These are phyloP conservation scores for Hypsibius dujardini DNA, from an alignment of 1,140 invertebrate species.

Conservation along the genomic window DNA sequence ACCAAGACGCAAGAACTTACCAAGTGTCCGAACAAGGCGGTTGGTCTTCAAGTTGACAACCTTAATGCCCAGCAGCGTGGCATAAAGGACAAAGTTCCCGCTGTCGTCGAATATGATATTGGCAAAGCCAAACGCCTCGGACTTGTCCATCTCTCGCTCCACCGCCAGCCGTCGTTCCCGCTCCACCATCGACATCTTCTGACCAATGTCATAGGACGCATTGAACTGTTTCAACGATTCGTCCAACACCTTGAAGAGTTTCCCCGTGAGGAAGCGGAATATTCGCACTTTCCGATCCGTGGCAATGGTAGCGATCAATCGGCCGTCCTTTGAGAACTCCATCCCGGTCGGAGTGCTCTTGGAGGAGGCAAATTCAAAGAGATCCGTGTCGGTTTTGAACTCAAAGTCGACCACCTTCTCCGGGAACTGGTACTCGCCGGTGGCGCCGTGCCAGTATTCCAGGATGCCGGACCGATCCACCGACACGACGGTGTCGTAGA, in stretches of 20 bases:
- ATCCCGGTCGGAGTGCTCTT: constrained; percentile 48
- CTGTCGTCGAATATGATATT: constrained; percentile 84
- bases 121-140: constrained; percentile 52
- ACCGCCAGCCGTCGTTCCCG: constrained; percentile 54
- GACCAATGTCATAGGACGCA: constrained; percentile 56
- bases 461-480: constrained; percentile 78
- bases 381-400: constrained; percentile 86
- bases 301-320: constrained; percentile 65
- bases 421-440: constrained; percentile 70
- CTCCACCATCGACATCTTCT: constrained; percentile 26
- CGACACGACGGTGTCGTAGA: constrained; percentile 65
- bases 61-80: constrained; percentile 68
- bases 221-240: constrained; percentile 72
- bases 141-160: constrained; percentile 84
- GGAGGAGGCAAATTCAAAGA: constrained; percentile 81
- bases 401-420: constrained; percentile 53
- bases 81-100: constrained; percentile 82
- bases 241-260: constrained; percentile 71
- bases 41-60: constrained; percentile 86
- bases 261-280: constrained; percentile 76
- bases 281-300: constrained; percentile 66
- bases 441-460: constrained; percentile 87
- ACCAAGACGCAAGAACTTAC: no score
- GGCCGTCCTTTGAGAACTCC: constrained; percentile 64
- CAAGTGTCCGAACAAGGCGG: constrained; percentile 62